Percentiles rank a stretch among this genome's conserved stretches.
Conservation (phyloP, 2,797 vertebrate genomes). For the Podarcis siculus region DNA sequence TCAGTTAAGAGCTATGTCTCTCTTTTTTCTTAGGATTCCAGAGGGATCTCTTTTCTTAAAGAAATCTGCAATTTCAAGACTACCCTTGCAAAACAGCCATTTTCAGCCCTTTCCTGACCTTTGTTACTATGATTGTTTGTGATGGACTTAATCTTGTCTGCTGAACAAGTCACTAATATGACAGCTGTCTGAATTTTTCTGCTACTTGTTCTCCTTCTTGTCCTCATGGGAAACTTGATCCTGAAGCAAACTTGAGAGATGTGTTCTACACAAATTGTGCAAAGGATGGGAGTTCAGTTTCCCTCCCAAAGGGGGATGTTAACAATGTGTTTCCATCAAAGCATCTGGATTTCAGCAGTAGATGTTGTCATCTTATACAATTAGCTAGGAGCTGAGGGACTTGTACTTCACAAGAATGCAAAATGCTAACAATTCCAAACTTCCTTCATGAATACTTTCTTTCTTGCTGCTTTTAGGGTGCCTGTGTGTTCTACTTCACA, state of each 20-base stretch:
- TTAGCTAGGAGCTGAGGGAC: rapidly evolving
- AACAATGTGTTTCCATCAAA: background rate
- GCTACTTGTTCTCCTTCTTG: background rate
- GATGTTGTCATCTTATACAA: slow-evolving; percentile 18
- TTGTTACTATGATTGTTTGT: background rate
- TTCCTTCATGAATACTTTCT: background rate
- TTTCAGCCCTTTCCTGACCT: background rate
- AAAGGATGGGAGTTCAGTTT: rapidly evolving
- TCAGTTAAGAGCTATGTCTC: background rate
- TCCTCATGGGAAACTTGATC: background rate
- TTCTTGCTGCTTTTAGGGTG: background rate
- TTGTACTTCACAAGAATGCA: slow-evolving; percentile 17
- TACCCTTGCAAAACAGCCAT: background rate
- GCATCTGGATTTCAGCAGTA: rapidly evolving
- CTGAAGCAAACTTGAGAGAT: slow-evolving; percentile 25
- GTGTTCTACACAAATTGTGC: background rate
- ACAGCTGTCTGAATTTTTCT: slow-evolving; percentile 37
- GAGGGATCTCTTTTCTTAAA: background rate
- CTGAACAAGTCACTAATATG: slow-evolving; percentile 30
- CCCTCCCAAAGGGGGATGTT: background rate
- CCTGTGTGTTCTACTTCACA: background rate
- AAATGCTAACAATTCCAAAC: slow-evolving; percentile 26
- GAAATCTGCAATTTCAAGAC: background rate
- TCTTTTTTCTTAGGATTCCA: background rate
- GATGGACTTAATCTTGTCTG: slow-evolving; percentile 5